phyloP scores from a whole-genome alignment of 2,888 invertebrate genomes.

The Acronicta leporina region DNA sequence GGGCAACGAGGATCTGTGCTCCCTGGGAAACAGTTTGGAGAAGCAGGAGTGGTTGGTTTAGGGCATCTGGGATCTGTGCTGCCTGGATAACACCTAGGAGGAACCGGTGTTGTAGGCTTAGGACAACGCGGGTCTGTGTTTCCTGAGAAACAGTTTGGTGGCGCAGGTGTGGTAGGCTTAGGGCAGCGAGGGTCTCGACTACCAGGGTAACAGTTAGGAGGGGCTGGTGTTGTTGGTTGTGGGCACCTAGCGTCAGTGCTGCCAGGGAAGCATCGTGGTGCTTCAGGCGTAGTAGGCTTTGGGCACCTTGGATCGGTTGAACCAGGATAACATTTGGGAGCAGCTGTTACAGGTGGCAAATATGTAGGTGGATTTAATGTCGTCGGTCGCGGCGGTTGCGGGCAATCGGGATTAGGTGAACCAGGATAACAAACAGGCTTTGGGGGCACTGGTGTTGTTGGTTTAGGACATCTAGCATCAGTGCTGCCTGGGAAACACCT shows the following conservation, averaged over 20 bases:
- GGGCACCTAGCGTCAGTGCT: conserved; percentile 59
- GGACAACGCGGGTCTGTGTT: conserved; percentile 41
- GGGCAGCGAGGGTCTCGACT: conserved; percentile 63
- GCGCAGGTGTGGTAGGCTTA: conserved; percentile 53
- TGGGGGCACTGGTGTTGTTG: conserved; percentile 58
- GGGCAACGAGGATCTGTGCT: too few relatives aligned
- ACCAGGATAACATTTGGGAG: conserved; percentile 58
- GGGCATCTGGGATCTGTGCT: conserved; percentile 52
- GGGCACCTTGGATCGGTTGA: conserved; percentile 66
- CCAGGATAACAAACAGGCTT: conserved; percentile 31
- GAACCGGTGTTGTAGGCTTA: conserved; percentile 62
- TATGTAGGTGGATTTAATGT: conserved; percentile 49
- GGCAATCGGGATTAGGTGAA: conserved; percentile 29
- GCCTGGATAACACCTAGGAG: conserved; percentile 37
- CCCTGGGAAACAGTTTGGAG: too few relatives aligned
- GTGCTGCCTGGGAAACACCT: conserved; percentile 53
- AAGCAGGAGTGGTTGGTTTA: conserved; percentile 1
- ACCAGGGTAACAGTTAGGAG: conserved; percentile 67
- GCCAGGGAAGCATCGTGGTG: conserved; percentile 63
- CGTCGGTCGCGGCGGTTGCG: conserved; percentile 51
- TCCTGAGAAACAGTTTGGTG: conserved; percentile 53
- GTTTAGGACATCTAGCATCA: conserved; percentile 54
- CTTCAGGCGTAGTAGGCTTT: conserved; percentile 57
- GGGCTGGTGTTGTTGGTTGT: conserved; percentile 55
- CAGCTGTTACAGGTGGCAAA: conserved; percentile 22